phyloP scores from a whole-genome alignment of 92 coral and sea anemone species.

The Pocillopora meandrina region DNA sequence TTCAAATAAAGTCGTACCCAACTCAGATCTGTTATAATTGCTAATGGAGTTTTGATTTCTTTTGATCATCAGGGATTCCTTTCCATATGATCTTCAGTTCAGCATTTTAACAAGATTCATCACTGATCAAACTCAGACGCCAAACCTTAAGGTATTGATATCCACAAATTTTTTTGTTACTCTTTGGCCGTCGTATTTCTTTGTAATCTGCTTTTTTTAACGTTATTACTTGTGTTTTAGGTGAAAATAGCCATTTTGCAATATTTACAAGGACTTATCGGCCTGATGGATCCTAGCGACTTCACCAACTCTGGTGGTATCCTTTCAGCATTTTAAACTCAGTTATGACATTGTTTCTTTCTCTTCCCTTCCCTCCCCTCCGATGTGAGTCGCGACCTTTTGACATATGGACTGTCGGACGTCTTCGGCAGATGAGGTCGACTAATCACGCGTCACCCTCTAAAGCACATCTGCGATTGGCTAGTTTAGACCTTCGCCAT shows the following conservation, averaged over 20 bases:
- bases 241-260: slow-evolving; percentile 92
- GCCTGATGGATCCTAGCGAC: slow-evolving; percentile 97
- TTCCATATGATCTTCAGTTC: slow-evolving; percentile 95
- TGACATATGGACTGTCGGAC: too few relatives aligned
- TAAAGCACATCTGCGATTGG: too few relatives aligned
- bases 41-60: background rate
- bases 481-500: too few relatives aligned
- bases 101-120: slow-evolving; percentile 92
- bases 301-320: slow-evolving; percentile 98
- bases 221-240: slow-evolving; percentile 33
- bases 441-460: too few relatives aligned
- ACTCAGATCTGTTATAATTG: background rate
- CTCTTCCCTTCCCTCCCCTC: background rate
- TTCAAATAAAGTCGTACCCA: background rate
- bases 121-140: slow-evolving; percentile 97
- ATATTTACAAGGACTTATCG: slow-evolving; percentile 95
- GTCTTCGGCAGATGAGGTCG: too few relatives aligned
- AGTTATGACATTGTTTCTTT: background rate
- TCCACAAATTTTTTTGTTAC: background rate
- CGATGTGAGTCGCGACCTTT: too few relatives aligned
- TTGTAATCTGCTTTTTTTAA: background rate
- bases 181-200: background rate
- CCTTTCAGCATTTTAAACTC: slow-evolving; percentile 35
- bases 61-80: slow-evolving; percentile 77
- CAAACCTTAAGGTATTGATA: slow-evolving; percentile 84